Evolutionary conservation across 1,140 invertebrate genomes (phyloP), one percentile per base, ranked within the genome.

Genomic region (Marisa cornuarietis): DNA sequence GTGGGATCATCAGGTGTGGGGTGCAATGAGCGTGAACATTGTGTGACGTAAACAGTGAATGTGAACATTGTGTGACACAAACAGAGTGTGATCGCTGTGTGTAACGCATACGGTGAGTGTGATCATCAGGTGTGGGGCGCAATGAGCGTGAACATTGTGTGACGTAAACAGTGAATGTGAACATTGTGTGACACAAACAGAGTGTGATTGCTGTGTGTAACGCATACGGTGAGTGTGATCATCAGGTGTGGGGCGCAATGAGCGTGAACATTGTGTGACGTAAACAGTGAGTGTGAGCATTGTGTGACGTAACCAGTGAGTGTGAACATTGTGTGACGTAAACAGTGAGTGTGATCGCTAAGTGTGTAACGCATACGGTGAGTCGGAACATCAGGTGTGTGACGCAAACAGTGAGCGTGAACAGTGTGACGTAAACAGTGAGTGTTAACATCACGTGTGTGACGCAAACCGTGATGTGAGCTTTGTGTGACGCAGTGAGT

Each of bases 91-190:
- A 16, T 72, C 8, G 9, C 5, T n/a, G n/a, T n/a, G 62, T 79
- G 65, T 26, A 71, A 79, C 62, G 42, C 71, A 49, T 18, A 79
- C 71, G 49, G 78, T 79, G 52, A 68, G 76, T 18, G 24, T 13
- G 20, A 16, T 14, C 11, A 54, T 13, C 8, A 16, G 8, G 20
- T 51, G 18, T 72, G 18, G 8, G 13, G 10, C 71, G 13, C 31
- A 22, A 13, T 31, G 8, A 49, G 10, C 71, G 18, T 42, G 20
- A 20, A 22, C 8, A 9, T 9, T 72, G 18, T 26, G 10, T 8
- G 20, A 9, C 49, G 18, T 72, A 10, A 9, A 13, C 31, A 9
- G 22, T 72, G 8, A 13, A 13, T 26, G 22, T 72, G 20, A 49
- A 24, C 49, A 24, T 22, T 42, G 22, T n/a, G n/a, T n/a, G n/a